A percentile compares a stretch with the other conserved stretches of the same genome.
Conservation (phyloP, 1,140 invertebrate genomes). For the Drosophila bocqueti region DNA sequence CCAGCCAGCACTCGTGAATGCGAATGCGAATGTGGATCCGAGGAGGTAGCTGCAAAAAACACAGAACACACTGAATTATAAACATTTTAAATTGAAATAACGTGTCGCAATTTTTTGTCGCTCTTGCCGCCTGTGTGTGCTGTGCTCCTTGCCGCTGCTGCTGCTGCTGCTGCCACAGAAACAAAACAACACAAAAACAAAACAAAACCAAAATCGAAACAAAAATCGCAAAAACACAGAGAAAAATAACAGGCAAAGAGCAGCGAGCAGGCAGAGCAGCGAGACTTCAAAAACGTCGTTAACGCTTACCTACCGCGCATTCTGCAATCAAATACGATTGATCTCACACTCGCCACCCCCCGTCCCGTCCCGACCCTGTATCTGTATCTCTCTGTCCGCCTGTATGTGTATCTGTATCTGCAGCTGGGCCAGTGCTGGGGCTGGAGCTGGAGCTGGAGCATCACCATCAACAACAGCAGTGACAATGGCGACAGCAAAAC, state of each 20-base stretch:
- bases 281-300: constrained; percentile 82
- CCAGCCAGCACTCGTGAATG: constrained; percentile 37
- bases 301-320: constrained; percentile 83
- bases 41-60: constrained; percentile 40
- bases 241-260: constrained; percentile 20
- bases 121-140: constrained; percentile 24
- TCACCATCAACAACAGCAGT: constrained; percentile 60
- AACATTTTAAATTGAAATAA: constrained; percentile 84
- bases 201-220: constrained; percentile 29
- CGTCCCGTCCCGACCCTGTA: background rate
- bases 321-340: constrained; percentile 83
- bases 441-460: constrained; percentile 31
- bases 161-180: constrained; percentile 32
- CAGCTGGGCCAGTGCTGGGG: constrained; percentile 13
- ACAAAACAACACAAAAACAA: constrained; percentile 29
- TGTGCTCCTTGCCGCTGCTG: constrained; percentile 29
- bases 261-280: constrained; percentile 44
- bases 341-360: constrained; percentile 63
- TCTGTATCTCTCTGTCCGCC: constrained; percentile 11
- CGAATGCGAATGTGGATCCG: constrained; percentile 29
- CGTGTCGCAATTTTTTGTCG: constrained; percentile 81
- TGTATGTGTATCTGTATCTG: constrained; percentile 29
- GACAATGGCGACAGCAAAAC: constrained; percentile 61
- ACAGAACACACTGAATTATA: constrained; percentile 79
- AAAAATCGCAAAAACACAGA: constrained; percentile 10